Evolutionary conservation across 2,113 vertebrate genomes (phyloP), one percentile per base, ranked within the genome.

Genomic region (Symphodus melops): DNA sequence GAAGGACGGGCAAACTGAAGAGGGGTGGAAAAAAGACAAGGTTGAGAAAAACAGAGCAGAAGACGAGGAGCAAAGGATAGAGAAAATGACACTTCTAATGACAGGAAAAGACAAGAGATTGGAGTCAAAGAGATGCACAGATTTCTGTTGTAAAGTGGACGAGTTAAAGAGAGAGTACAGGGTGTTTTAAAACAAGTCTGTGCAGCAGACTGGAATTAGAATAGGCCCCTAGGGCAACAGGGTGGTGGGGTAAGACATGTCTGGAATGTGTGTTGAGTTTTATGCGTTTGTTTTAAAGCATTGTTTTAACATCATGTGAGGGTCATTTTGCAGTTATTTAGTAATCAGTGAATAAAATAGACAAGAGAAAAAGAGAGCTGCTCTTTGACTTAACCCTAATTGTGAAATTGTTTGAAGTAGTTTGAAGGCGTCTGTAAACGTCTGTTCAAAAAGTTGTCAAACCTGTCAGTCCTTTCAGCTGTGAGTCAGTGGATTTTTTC

Each of bases 161-260:
- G 39, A 82, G 54, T 69, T 53, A 66, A 39, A 74, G 46, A 37
- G 33, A 68, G 55, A 72, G 48, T 13, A 9, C 16, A 36, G 23
- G 37, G 60, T 33, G 77, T 81, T 79, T 67, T 28, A 17, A 70
- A 82, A 81, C 90, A 89, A 82, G 90, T 91, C 88, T 80, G 78
- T 68, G 80, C 87, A 88, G 86, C 69, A 83, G 67, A 66, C 70
- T 65, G 85, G 87, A 89, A 83, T 86, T 77, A 87, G 81, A 78
- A 81, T 48, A 25, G 36, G 65, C 68, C 89, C 89, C 72, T 51
- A 80, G 81, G 86, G 78, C 53, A 58, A 39, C 36, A 33, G 46
- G 68, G 76, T 54, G 72, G 77, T 44, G 82, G 82, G 60, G 49
- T 67, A 57, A 84, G 71, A 84, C 81, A 82, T 88, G 92, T 89